These are phyloP conservation scores for Drosophila tripunctata DNA, from an alignment of 2,888 invertebrate genomes.

Conservation along the genomic window DNA sequence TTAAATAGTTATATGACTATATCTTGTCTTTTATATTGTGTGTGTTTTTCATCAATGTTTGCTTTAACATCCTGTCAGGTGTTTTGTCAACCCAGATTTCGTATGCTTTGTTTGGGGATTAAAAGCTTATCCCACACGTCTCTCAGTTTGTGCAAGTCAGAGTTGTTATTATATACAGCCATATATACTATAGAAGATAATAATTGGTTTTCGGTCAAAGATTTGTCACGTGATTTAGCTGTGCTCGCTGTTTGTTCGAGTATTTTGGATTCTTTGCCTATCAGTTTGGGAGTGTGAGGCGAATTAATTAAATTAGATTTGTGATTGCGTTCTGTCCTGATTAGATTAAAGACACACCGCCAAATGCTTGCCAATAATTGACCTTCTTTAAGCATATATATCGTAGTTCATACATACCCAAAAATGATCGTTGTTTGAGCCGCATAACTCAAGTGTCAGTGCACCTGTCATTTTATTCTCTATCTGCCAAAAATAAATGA, in stretches of 20 bases:
- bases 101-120: slow-evolving; percentile 12
- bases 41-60: too few relatives aligned
- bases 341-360: slow-evolving; percentile 52
- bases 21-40: slow-evolving; percentile 2
- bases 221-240: slow-evolving; percentile 31
- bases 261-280: neutral
- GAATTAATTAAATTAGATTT: slow-evolving; percentile 70
- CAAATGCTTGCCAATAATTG: neutral
- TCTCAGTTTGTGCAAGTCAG: slow-evolving; percentile 18
- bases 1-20: slow-evolving; percentile 1
- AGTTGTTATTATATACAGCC: slow-evolving; percentile 4
- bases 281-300: slow-evolving; percentile 24
- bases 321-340: slow-evolving; percentile 48
- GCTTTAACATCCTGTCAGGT: slow-evolving; percentile 33
- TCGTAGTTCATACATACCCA: too few relatives aligned
- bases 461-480: slow-evolving; percentile 55
- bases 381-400: neutral
- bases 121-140: slow-evolving; percentile 10
- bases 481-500: slow-evolving; percentile 36
- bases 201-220: slow-evolving; percentile 15
- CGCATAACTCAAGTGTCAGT: slow-evolving; percentile 43
- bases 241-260: neutral
- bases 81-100: slow-evolving; percentile 18
- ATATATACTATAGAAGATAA: slow-evolving; percentile 7
- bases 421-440: slow-evolving; percentile 2